These are phyloP conservation scores for Atta texana DNA, from an alignment of 1,140 invertebrate genomes.

Conservation along the genomic window DNA sequence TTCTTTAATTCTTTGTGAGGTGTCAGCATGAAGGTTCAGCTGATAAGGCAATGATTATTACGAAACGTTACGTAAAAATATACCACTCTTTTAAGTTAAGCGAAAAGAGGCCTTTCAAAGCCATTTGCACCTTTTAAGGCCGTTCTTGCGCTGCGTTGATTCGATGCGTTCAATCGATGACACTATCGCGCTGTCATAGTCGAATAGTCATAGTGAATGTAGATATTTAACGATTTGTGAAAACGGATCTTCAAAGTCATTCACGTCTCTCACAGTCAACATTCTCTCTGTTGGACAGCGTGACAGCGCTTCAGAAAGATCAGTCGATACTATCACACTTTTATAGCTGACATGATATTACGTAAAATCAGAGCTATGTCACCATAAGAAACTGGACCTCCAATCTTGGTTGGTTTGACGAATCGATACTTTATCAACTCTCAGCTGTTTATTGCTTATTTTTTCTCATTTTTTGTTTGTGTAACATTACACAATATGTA, in stretches of 20 bases:
- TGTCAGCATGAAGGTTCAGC: not conserved
- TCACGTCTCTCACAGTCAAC: conserved; percentile 41
- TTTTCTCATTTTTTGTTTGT: not conserved
- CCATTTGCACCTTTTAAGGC: conserved; percentile 22
- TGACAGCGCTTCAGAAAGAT: not conserved
- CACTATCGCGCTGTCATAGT: not conserved
- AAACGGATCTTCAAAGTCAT: conserved; percentile 46
- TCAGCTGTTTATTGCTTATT: not conserved
- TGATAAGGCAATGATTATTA: conserved; percentile 20
- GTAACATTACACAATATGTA: too few species aligned
- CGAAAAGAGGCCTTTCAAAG: not conserved
- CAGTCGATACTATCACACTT: conserved; percentile 15
- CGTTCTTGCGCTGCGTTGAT: not conserved
- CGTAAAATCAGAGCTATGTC: not conserved
- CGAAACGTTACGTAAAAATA: conserved; percentile 25
- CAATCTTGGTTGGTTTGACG: not conserved
- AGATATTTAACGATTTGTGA: conserved; percentile 18
- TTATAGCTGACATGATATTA: not conserved
- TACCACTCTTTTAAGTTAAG: not conserved
- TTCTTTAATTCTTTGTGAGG: not conserved
- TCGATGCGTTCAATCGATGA: conserved; percentile 19
- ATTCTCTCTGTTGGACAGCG: not conserved
- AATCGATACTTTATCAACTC: conserved; percentile 8
- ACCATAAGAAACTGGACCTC: not conserved
- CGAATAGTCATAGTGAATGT: not conserved